These are phyloP conservation scores for Endotricha flammealis DNA, from an alignment of 2,888 invertebrate species.

Conservation along the genomic window DNA sequence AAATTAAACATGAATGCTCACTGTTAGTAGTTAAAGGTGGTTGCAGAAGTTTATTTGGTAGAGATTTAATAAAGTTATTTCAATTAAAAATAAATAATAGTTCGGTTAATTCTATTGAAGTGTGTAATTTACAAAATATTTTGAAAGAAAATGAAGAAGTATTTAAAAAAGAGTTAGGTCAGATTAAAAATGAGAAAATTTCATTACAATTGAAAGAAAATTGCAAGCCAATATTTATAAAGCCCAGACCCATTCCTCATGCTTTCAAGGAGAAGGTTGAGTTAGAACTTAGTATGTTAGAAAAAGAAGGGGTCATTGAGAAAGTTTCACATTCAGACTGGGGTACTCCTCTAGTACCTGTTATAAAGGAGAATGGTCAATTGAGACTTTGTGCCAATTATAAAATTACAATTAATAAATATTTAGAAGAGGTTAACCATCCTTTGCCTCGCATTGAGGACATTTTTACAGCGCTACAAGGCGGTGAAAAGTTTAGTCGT, in stretches of 20 bases:
- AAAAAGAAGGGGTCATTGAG: conserved; percentile 2
- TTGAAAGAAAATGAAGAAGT: neutral
- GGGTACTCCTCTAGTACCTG: conserved; percentile 9
- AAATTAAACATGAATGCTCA: too few species aligned
- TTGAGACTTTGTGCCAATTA: conserved; percentile 11
- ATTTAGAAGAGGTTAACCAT: conserved; percentile 8
- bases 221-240: conserved; percentile 9
- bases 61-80: too few species aligned
- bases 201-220: too few species aligned
- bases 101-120: too few species aligned
- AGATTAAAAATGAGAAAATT: neutral
- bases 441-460: conserved; percentile 11
- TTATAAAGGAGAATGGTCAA: conserved; percentile 5
- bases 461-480: conserved; percentile 10
- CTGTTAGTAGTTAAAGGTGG: too few species aligned
- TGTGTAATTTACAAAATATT: too few species aligned
- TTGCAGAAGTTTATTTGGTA: too few species aligned
- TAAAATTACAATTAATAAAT: conserved; percentile 10
- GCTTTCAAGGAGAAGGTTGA: conserved; percentile 5
- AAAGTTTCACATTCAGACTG: conserved; percentile 5
- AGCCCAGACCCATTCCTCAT: conserved; percentile 4
- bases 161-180: conserved; percentile 5
- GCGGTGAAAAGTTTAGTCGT: conserved; percentile 7
- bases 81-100: too few species aligned
- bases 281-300: conserved; percentile 4